These are phyloP conservation scores for Mamestra brassicae DNA, from an alignment of 2,888 invertebrate genomes.

Conservation along the genomic window DNA sequence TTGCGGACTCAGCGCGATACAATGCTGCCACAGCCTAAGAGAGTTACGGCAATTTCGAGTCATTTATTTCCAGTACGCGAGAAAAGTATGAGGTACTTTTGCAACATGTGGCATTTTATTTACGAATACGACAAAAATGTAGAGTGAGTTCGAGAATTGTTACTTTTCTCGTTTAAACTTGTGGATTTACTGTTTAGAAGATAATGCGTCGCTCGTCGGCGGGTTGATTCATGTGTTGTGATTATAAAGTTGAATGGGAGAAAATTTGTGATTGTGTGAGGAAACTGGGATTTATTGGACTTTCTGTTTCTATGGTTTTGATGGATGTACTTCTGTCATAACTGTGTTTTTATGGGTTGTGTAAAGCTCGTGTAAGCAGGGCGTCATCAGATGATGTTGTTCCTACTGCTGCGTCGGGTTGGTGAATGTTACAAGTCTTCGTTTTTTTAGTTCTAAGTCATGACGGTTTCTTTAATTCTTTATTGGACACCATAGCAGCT, in stretches of 20 bases:
- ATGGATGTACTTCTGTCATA: not conserved
- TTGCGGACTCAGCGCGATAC: slow-evolving; percentile 11
- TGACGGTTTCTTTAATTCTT: too few relatives aligned
- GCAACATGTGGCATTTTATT: slow-evolving; percentile 48
- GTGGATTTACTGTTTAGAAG: slow-evolving; percentile 66
- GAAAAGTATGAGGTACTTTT: slow-evolving; percentile 30
- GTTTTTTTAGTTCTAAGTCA: too few relatives aligned
- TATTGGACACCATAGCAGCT: too few relatives aligned
- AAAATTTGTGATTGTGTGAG: slow-evolving; percentile 16
- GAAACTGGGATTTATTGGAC: slow-evolving; percentile 19
- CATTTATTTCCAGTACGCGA: slow-evolving; percentile 35
- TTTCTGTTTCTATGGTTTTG: slow-evolving; percentile 17
- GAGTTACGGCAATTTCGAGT: slow-evolving; percentile 19
- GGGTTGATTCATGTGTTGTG: slow-evolving; percentile 52
- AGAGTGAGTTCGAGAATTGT: slow-evolving; percentile 59
- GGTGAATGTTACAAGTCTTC: not conserved
- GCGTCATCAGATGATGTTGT: too few relatives aligned
- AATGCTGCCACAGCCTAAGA: slow-evolving; percentile 37
- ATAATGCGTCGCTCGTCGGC: slow-evolving; percentile 59
- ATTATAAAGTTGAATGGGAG: slow-evolving; percentile 45
- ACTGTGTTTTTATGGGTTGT: not conserved
- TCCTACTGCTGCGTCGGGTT: not conserved
- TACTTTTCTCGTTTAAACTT: slow-evolving; percentile 71
- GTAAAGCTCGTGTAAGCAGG: not conserved
- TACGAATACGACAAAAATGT: slow-evolving; percentile 39